Evolutionary conservation across 2,113 vertebrate genomes (phyloP).

Genomic region (Tenebrosternarchus preto): DNA sequence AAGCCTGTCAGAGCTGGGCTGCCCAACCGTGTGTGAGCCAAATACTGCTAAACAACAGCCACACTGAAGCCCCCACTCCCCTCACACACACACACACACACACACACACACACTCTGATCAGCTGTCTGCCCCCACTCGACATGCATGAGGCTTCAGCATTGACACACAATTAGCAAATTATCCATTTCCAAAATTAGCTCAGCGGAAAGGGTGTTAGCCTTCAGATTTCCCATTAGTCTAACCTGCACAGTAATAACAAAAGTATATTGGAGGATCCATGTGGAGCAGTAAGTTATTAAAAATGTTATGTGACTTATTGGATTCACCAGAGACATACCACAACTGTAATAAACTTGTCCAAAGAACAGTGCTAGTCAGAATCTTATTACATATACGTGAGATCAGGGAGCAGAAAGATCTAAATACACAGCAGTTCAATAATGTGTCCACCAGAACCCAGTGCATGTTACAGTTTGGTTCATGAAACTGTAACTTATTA

Average conservation of each 20-base stretch:
- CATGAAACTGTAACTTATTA: background rate
- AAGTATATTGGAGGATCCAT: background rate
- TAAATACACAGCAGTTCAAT: background rate
- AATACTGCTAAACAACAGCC: conserved; percentile 55
- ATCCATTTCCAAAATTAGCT: conserved; percentile 58
- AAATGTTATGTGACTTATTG: background rate
- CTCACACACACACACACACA: conserved; percentile 25
- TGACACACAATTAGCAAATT: conserved; percentile 58
- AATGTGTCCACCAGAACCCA: background rate
- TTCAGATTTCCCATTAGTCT: conserved; percentile 19
- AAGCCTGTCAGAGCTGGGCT: conserved; percentile 51
- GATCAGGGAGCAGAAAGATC: conserved; percentile 5
- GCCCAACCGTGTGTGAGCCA: conserved; percentile 57
- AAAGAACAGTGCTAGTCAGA: conserved; percentile 29
- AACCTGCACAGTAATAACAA: background rate
- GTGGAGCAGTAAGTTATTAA: conserved; percentile 17
- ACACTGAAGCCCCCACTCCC: conserved; percentile 17
- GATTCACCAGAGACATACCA: background rate
- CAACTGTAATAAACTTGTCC: conserved; percentile 17
- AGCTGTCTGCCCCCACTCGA: conserved; percentile 59
- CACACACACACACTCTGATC: conserved; percentile 43
- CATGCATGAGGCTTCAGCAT: conserved; percentile 47
- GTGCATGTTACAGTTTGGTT: background rate
- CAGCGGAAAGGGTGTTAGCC: conserved; percentile 37
- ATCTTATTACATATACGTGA: conserved; percentile 5